Evolutionary conservation across 2,888 invertebrate species (phyloP), one percentile per base, ranked within the genome.

Genomic region (Steinernema carpocapsae): DNA sequence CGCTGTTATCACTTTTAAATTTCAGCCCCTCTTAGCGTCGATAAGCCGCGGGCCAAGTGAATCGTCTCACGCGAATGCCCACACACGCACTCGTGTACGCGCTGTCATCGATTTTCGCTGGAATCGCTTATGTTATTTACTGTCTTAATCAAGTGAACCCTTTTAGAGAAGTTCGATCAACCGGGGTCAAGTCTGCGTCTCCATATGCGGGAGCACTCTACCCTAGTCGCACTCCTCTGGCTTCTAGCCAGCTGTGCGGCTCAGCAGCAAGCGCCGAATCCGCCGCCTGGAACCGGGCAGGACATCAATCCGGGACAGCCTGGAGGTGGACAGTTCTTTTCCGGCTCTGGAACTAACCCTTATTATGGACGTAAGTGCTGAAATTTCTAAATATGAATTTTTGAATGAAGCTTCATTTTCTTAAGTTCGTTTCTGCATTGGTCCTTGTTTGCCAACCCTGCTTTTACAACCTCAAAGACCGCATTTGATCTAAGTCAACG

Each of bases 291-390:
- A 43, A 83, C 80, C 51, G 81, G 83, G 56, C 24, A 78, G 43
- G 73, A 77, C 48, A 24, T 77, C 70, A 56, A 70, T 14, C 64
- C 76, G 10, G 71, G 71, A 12, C 73, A 71, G 37, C 56, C 59
- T n/a, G n/a, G n/a, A 19, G 52, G 80, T 0, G 80, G 80, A 19
- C 77, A 76, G 70, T 59, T 85, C 10, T 85, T 82, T 79, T 76
- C 84, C 32, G 85, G 85, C 32, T n/a, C n/a, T 64, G 82, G 72
- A 75, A n/a, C n/a, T n/a, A 84, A 82, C 76, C 79, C 83, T 14
- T 82, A 78, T 75, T 85, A 85, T 80, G 85, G 85, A n/a, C n/a
- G n/a, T n/a, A n/a, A n/a, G n/a, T n/a, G n/a, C n/a, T n/a, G n/a
- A n/a, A n/a, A n/a, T n/a, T n/a, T n/a, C n/a, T n/a, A n/a, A n/a